Evolutionary conservation across 2,888 invertebrate genomes (phyloP).

Genomic region (Nomada goodeniana): DNA sequence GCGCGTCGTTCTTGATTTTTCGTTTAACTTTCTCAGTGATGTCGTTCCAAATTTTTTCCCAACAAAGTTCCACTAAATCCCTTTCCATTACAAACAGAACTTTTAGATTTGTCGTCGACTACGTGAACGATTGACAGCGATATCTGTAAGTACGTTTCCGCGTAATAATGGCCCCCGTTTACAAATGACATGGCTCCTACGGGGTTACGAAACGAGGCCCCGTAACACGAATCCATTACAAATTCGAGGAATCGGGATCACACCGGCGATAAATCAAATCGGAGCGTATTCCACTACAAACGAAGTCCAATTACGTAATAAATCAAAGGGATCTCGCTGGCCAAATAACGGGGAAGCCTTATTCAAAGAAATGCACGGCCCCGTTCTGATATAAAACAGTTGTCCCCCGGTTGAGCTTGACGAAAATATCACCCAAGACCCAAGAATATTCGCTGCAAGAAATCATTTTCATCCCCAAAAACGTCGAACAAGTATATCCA

Average conservation of each 20-base stretch:
- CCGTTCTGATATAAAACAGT: too few species aligned
- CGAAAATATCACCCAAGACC: too few species aligned
- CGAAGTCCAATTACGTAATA: neutral
- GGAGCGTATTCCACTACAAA: neutral
- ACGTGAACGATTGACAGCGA: neutral
- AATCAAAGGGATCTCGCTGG: neutral
- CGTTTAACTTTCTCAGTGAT: neutral
- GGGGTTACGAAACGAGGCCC: neutral
- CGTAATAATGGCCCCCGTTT: neutral
- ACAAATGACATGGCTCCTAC: neutral
- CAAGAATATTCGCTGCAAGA: too few species aligned
- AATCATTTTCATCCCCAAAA: too few species aligned
- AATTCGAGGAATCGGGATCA: conserved; percentile 2
- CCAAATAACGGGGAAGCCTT: too few species aligned
- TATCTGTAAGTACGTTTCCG: neutral
- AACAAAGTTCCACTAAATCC: neutral
- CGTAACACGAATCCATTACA: conserved; percentile 4
- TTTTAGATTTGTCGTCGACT: neutral
- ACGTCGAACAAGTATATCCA: too few species aligned
- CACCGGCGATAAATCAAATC: neutral
- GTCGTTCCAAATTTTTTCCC: neutral
- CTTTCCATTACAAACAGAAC: neutral
- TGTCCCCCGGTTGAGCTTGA: too few species aligned
- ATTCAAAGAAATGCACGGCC: too few species aligned
- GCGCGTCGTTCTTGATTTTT: too few species aligned